Base-by-base conservation (phyloP, 2,888 invertebrate genomes). In the Scelioninae gen. 1 region DNA sequence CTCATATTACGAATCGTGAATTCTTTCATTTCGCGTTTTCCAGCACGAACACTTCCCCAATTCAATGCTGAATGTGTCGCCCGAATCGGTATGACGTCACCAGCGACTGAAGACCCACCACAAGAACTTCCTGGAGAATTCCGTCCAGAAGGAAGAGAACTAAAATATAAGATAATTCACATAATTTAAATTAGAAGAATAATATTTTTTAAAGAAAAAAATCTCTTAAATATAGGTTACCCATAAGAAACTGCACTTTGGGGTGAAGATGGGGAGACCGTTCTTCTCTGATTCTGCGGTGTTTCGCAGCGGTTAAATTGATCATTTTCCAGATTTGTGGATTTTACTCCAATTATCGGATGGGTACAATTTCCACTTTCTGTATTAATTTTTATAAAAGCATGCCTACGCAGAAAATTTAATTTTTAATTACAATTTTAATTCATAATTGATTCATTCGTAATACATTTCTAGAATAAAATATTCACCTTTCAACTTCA, bases 41-140 rank as follows among this genome's bases (percentile, higher is more conserved):
- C 94, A 9, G 93, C 88, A 87, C 93, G 94, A 1, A 94, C 90
- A 85, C 94, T 94, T 32, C 94, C 94, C 95, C 95, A 95, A 13
- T 94, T 93, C 6, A 95, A 86, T 82, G 94, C 93, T 8, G 93
- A 92, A 47, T 93, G 93, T 0, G 94, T 94, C 0, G 94, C 93
- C 87, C 94, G 93, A 10, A 95, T 92, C 0, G 95, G 94, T 81
- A 92, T 88, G 34, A 87, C 86, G 43, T 89, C 88, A 16, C 89
- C 89, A 11, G 86, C 84, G 11, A 89, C 88, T 2, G 90, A 89
- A 5, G 87, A 86, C 38, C 89, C 88, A 6, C 92, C 91, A 29
- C 86, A 88, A 13, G 88, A 88, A 83, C 92, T 91, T 4, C 88
- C 84, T 2, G 92, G 92, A 6, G 92, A 92, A 88, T 91, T 87